Evolutionary conservation across 2,797 vertebrate genomes (phyloP), one percentile per base, ranked within the genome.

Genomic region (Acanthurus tractus): DNA sequence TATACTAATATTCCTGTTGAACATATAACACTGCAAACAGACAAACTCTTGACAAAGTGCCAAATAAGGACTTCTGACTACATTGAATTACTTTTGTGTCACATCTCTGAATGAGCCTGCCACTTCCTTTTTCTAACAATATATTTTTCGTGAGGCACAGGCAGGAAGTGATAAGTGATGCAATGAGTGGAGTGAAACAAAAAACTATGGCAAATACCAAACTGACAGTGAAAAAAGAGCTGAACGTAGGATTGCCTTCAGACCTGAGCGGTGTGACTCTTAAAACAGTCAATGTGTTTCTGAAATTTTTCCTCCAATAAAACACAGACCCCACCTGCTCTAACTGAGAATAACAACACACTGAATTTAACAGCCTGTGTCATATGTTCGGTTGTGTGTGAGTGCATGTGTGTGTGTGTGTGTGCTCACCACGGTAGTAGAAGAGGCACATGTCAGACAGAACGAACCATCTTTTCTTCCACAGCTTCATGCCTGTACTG

Each of bases 381-480:
- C 10, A 44, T 15, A 18, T 29, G 23, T 40, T 1, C 57, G 18
- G 36, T 52, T 61, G 20, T 62, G 50, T 34, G 29, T 36, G 69
- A 57, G 61, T 83, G 70, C 54, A 69, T 48, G 15, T 72, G 25
- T 73, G 70, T 65, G 40, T 67, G 46, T 54, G 79, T 20, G 46
- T 62, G 34, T 63, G 4, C 81, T 88, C 79, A 99, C 98, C 98
- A 80, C 97, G 95, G 75, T 99, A 99, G 88, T 99, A 99, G 93
- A 98, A 99, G 80, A 99, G 97, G 84, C 98, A 99, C 83, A 99
- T 96, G 88, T 99, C 98, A 0, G 94, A 98, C 77, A 99, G 95
- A 82, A 98, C 97, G 34, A 99, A 99, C 98, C 98, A 99, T 45
- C 98, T 94, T 77, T 98, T 99, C 95, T 99, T 99, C 98, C 98